Evolutionary conservation across 2,888 invertebrate species (phyloP).

Genomic region (Kryphioiulus occultus): DNA sequence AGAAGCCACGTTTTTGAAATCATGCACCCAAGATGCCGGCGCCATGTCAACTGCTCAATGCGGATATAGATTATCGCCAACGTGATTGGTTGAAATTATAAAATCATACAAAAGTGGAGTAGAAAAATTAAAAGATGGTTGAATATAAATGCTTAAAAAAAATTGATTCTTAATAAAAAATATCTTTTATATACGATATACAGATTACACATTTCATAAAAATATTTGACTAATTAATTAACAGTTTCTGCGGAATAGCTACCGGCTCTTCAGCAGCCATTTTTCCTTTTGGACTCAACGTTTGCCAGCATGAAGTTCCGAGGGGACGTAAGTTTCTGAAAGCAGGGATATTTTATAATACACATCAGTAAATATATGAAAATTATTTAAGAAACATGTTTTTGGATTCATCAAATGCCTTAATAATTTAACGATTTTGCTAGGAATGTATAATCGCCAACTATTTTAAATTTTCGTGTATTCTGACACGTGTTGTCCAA

Average conservation of each 20-base stretch:
- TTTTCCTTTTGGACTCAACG: not conserved
- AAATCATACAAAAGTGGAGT: not conserved
- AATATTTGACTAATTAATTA: not conserved
- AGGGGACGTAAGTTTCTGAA: slow-evolving; percentile 27
- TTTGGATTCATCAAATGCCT: not conserved
- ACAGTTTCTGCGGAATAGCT: not conserved
- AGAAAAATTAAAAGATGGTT: no score
- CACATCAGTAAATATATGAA: not conserved
- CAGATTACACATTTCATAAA: not conserved
- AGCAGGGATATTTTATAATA: not conserved
- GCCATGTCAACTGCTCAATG: slow-evolving; percentile 7
- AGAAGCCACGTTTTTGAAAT: slow-evolving; percentile 21
- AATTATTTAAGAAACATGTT: not conserved
- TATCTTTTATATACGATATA: not conserved
- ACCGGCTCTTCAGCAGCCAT: not conserved
- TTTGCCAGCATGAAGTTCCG: slow-evolving; percentile 41
- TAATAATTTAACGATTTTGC: not conserved
- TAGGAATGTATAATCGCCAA: not conserved
- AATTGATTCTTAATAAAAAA: not conserved
- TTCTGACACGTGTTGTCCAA: slow-evolving; percentile 37
- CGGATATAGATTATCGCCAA: not conserved
- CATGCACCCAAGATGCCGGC: not conserved
- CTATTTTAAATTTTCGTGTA: not conserved
- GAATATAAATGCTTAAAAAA: no score
- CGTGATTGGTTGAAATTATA: not conserved